Base-by-base conservation (phyloP, 2,113 vertebrate genomes). In the Polyodon spathula region DNA sequence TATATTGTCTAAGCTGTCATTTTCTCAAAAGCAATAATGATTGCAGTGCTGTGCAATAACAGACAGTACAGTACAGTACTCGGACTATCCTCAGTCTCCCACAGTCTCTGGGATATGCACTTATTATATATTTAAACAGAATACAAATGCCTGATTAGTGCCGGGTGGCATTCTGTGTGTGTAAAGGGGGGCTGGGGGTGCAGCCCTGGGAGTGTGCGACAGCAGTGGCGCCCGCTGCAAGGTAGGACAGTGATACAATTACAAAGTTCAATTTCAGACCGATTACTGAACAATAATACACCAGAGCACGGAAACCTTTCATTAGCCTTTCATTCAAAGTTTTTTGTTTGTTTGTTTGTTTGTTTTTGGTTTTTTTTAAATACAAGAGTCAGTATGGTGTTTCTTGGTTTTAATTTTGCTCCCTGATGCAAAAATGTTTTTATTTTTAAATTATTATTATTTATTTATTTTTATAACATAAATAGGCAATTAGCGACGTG, bases 301-400 rank as follows among this genome's bases (percentile, higher is more conserved):
- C 15, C 41, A 63, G 38, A 56, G 51, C 16, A 40, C 4, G 10
- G 14, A n/a, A 27, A 59, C 50, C 61, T 59, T 8, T 51, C 63
- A 54, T 64, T 41, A 40, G 17, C 40, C 14, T 40, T 46, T 58
- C 46, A 44, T 54, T 50, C 55, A 2, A 56, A 60, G 61, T 66
- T 66, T 46, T 58, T 58, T 41, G 12, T n/a, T 56, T 58, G 59
- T 5, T 14, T 15, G 40, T n/a, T n/a, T 40, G 55, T 58, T 58
- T 41, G 12, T n/a, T 39, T 6, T 7, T 57, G n/a, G 51, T 61
- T 61, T 40, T 50, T 15, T 48, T 15, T 56, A 60, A 61, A 5
- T 14, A 38, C 53, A 46, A 55, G 51, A 62, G 40, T 43, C 15
- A n/a, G n/a, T n/a, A n/a, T n/a, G n/a, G 37, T 39, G 37, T 39